Base-by-base conservation (phyloP, 2,888 invertebrate genomes). In the Dryobotodes eremita region DNA sequence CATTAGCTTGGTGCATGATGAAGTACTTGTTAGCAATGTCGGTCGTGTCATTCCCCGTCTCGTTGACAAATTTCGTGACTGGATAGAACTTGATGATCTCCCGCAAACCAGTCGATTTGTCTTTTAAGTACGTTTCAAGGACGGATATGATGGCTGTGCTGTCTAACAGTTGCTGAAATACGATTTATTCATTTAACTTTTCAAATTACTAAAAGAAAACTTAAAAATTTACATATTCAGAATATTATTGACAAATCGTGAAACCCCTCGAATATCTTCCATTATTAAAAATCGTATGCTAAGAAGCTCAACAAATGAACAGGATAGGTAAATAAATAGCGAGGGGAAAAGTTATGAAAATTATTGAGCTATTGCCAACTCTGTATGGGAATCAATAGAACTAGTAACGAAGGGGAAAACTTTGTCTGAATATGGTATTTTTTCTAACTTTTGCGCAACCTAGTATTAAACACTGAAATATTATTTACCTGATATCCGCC, bases 81-180 rank as follows among this genome's bases (percentile, higher is more conserved):
- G 99, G 99, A 94, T 98, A 99, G 94, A 97, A 98, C 83, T 98
- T 97, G 0, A 98, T 97, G 53, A 99, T 95, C n/a, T 98, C 98
- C 1, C 96, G 95, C 31, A 99, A 92, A 71, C 97, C 96, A 74
- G 97, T 92, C 1, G 92, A 93, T 57, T 96, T 95, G 89, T 98
- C 98, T 84, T 96, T 94, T 55, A 99, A 93, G 91, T 98, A 98
- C 1, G 99, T 98, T 69, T 98, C 98, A 73, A 99, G 92, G 1
- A 98, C 97, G 10, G 99, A 99, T 89, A 99, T 98, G 75, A 99
- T 99, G 94, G 99, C 98, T 36, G 99, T 98, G 86, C 99, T 99
- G 93, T 99, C 99, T 90, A 98, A 98, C 78, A 99, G 95, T 95
- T 99, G 99, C 97, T 99, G 95, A 71, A 97, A 97, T 17, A 61